These are phyloP conservation scores for Antheraea assamensis DNA, from an alignment of 2,888 invertebrate genomes.

Conservation along the genomic window DNA sequence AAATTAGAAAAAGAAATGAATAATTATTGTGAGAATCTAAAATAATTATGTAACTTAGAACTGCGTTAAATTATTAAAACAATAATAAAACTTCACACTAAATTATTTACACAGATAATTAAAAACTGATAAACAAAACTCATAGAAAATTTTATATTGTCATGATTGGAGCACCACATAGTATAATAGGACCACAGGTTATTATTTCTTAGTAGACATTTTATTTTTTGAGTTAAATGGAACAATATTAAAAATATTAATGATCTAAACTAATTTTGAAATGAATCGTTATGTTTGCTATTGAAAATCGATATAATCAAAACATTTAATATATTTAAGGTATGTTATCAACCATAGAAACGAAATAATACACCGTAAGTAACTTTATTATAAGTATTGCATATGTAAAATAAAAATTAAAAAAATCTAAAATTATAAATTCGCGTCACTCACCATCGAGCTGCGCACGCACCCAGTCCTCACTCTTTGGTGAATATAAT, in stretches of 20 bases:
- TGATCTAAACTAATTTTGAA: neutral
- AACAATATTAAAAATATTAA: neutral
- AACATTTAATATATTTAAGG: neutral
- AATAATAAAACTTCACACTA: neutral
- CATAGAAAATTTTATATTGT: neutral
- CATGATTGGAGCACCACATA: neutral
- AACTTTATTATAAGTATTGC: neutral
- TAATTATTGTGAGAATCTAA: neutral
- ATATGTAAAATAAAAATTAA: neutral
- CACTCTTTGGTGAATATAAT: neutral
- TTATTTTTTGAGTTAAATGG: neutral
- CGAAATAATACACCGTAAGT: neutral
- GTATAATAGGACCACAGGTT: neutral
- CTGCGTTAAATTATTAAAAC: neutral
- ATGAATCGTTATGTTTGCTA: too few relatives aligned
- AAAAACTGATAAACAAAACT: constrained; percentile 1
- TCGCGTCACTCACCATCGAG: neutral
- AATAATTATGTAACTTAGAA: neutral
- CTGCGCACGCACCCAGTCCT: neutral
- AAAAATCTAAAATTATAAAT: neutral
- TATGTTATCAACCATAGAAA: neutral
- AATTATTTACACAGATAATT: neutral
- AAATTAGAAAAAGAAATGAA: neutral
- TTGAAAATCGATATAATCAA: neutral
- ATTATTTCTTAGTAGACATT: too few relatives aligned